Conservation (phyloP, 2,797 vertebrate species). For the Chelonia mydas region DNA sequence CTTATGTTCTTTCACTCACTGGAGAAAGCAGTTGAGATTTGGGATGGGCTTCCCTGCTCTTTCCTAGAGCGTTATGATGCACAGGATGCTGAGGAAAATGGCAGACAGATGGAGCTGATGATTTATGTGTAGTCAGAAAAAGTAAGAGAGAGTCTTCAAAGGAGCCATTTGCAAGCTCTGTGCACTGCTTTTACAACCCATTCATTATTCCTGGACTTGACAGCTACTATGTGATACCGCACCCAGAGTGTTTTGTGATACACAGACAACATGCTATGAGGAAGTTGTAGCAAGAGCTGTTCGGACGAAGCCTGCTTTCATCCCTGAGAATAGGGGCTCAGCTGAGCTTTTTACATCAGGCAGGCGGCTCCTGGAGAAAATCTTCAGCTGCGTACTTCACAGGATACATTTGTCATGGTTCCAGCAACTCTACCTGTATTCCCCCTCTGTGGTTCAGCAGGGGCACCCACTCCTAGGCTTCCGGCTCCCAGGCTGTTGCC, state of each 20-base stretch:
- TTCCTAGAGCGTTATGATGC: conserved; percentile 2
- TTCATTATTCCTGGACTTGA: not conserved
- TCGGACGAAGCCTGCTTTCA: not conserved
- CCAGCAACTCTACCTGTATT: not conserved
- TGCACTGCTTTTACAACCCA: not conserved
- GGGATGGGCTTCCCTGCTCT: not conserved
- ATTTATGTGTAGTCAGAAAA: not conserved
- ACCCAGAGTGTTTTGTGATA: not conserved
- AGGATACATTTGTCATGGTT: not conserved
- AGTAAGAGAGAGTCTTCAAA: not conserved
- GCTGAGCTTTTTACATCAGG: not conserved
- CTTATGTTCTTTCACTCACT: not conserved
- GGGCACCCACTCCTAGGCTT: not conserved
- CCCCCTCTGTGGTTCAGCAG: not conserved
- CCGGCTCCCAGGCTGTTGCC: not conserved
- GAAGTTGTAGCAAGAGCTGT: not conserved
- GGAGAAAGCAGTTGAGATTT: not conserved
- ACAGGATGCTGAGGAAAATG: not conserved
- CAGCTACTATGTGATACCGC: too few relatives aligned
- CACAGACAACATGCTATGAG: fast-evolving
- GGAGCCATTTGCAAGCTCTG: conserved; percentile 21
- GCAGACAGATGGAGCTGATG: conserved; percentile 66
- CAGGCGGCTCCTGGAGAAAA: not conserved
- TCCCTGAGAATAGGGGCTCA: not conserved
- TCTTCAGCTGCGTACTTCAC: fast-evolving